Percentiles rank a stretch among this genome's conserved stretches.
Evolutionary conservation across 2,113 vertebrate species (phyloP).

Genomic region (Megaleporinus macrocephalus): DNA sequence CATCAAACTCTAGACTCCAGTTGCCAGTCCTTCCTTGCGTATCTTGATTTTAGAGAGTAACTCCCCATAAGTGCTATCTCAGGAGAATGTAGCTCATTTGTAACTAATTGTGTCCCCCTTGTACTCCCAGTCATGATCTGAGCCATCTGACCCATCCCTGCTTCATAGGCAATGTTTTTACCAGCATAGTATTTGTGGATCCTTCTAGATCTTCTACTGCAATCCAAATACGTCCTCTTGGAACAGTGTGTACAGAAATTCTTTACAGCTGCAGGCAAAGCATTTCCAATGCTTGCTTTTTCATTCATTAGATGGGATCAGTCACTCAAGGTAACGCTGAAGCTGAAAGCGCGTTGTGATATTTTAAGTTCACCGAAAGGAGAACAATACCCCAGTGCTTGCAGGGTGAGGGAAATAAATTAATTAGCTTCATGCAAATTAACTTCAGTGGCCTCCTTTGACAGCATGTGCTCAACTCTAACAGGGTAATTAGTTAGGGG

Average conservation of each 20-base stretch:
- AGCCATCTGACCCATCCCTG: not conserved
- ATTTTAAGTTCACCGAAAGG: conserved; percentile 21
- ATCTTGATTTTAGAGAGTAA: not conserved
- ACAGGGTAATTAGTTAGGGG: conserved; percentile 21
- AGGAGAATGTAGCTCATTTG: conserved; percentile 12
- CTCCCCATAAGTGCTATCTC: not conserved
- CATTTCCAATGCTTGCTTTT: not conserved
- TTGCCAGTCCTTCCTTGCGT: not conserved
- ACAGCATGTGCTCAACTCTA: conserved; percentile 9
- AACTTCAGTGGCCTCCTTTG: not conserved
- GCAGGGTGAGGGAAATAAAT: conserved; percentile 21
- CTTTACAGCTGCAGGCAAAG: too few relatives aligned
- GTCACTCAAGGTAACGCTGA: conserved; percentile 8
- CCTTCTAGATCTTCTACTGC: not conserved
- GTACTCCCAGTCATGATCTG: not conserved
- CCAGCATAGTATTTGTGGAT: not conserved
- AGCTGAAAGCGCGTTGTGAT: not conserved
- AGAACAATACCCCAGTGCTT: conserved; percentile 11
- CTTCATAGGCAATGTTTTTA: conserved; percentile 12
- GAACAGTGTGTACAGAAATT: not conserved
- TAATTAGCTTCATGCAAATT: conserved; percentile 33
- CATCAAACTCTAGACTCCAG: conserved; percentile 13
- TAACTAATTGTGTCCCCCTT: not conserved
- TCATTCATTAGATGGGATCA: not conserved
- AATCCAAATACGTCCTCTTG: not conserved